These are phyloP conservation scores for Anguilla japonica DNA, from an alignment of 2,113 vertebrate species.

Conservation along the genomic window DNA sequence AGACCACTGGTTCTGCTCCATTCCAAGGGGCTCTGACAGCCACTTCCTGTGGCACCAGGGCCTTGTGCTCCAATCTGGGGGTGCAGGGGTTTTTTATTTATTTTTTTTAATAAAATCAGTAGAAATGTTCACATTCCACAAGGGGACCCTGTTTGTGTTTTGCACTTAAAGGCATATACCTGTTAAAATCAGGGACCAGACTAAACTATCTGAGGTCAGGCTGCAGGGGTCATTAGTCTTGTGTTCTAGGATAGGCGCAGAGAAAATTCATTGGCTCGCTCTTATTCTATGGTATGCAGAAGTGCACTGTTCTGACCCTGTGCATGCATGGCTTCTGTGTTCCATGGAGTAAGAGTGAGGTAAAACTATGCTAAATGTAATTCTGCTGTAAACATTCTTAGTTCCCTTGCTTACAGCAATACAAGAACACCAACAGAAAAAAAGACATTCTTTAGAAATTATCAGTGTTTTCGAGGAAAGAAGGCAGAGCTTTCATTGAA, in stretches of 20 bases:
- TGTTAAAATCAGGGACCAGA: constrained; percentile 49
- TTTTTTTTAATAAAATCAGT: background rate
- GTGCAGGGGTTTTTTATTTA: background rate
- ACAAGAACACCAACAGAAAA: too few relatives aligned
- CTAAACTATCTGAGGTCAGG: constrained; percentile 39
- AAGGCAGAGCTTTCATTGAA: too few relatives aligned
- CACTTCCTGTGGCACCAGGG: background rate
- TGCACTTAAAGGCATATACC: constrained; percentile 20
- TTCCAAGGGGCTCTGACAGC: background rate
- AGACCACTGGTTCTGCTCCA: background rate
- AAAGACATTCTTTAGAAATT: background rate
- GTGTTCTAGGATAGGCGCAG: background rate
- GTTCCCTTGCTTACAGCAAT: too few relatives aligned
- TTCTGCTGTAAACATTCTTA: too few relatives aligned
- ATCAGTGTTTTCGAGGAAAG: background rate
- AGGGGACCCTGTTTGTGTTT: constrained; percentile 28
- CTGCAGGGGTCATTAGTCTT: constrained; percentile 14
- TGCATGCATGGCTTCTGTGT: too few relatives aligned
- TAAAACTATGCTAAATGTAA: too few relatives aligned
- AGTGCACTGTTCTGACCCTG: too few relatives aligned
- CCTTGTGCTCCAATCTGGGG: background rate
- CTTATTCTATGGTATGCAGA: too few relatives aligned
- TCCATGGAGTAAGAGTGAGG: too few relatives aligned
- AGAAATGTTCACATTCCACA: constrained; percentile 35
- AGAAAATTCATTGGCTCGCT: background rate